Conservation (phyloP, 2,797 vertebrate species). For the Hoplostethus mediterraneus region DNA sequence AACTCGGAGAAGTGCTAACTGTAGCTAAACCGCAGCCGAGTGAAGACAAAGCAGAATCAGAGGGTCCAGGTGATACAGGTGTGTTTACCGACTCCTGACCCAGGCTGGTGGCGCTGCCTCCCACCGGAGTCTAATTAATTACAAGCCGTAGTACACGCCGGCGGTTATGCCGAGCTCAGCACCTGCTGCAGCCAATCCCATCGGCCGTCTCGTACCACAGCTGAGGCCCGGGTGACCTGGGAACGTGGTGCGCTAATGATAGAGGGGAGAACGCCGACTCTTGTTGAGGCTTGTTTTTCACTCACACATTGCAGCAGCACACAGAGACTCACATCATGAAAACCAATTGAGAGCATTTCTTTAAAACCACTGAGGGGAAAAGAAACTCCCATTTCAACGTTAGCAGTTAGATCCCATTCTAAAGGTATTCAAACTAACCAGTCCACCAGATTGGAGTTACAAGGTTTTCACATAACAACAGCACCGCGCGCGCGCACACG, state of each 20-base stretch:
- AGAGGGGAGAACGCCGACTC: background rate
- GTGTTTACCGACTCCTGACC: conserved; percentile 19
- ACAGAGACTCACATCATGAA: no score
- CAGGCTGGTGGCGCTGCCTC: background rate
- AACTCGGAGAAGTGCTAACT: conserved; percentile 17
- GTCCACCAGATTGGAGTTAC: no score
- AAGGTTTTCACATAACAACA: no score
- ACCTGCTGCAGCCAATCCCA: background rate
- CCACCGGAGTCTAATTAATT: conserved; percentile 20
- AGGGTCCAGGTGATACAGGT: conserved; percentile 3
- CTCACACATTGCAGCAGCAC: no score
- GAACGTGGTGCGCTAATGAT: conserved; percentile 5
- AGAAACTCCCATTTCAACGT: no score
- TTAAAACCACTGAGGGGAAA: no score
- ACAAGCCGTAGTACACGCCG: background rate
- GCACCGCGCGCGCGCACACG: background rate
- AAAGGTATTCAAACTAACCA: no score
- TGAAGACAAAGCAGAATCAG: background rate
- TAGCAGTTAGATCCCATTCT: no score
- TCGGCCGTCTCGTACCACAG: background rate
- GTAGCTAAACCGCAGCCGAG: conserved; percentile 7
- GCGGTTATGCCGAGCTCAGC: conserved; percentile 17
- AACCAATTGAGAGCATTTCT: no score
- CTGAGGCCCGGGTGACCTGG: conserved; percentile 9
- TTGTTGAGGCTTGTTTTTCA: no score